phyloP scores from a whole-genome alignment of 2,888 invertebrate species.

The Lymantria dispar region DNA sequence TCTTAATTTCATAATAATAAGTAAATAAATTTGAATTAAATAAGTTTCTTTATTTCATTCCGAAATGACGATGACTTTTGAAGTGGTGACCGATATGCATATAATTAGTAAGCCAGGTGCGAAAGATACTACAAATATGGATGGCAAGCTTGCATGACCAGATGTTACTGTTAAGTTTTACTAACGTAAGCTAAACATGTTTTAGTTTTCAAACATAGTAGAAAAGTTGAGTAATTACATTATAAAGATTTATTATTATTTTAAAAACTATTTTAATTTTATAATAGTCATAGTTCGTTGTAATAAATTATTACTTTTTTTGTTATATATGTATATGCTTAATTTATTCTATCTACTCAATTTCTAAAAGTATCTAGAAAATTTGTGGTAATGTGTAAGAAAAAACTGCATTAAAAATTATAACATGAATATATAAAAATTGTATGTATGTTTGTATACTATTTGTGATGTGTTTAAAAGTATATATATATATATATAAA shows the following conservation, averaged over 20 bases:
- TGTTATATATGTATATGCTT: constrained; percentile 25
- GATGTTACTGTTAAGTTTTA: no score
- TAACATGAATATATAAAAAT: constrained; percentile 56
- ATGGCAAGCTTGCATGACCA: no score
- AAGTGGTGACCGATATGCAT: no score
- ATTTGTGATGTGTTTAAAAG: constrained; percentile 27
- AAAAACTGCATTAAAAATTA: constrained; percentile 37
- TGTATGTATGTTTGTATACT: constrained; percentile 52
- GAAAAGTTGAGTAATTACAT: constrained; percentile 21
- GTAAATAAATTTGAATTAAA: no score
- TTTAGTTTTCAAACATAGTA: constrained; percentile 12
- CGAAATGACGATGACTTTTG: no score
- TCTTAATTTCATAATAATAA: no score
- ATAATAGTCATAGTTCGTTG: constrained; percentile 70
- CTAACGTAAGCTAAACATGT: constrained; percentile 29
- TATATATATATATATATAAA: constrained; percentile 13
- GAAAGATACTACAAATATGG: no score
- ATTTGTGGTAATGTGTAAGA: constrained; percentile 23
- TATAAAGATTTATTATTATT: constrained; percentile 27
- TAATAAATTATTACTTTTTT: constrained; percentile 56
- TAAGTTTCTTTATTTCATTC: no score
- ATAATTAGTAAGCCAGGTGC: no score
- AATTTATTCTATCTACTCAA: constrained; percentile 64
- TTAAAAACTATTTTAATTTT: constrained; percentile 30
- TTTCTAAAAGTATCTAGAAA: constrained; percentile 55